phyloP scores from a whole-genome alignment of 2,888 invertebrate species.

The Oxycera nigricornis region DNA sequence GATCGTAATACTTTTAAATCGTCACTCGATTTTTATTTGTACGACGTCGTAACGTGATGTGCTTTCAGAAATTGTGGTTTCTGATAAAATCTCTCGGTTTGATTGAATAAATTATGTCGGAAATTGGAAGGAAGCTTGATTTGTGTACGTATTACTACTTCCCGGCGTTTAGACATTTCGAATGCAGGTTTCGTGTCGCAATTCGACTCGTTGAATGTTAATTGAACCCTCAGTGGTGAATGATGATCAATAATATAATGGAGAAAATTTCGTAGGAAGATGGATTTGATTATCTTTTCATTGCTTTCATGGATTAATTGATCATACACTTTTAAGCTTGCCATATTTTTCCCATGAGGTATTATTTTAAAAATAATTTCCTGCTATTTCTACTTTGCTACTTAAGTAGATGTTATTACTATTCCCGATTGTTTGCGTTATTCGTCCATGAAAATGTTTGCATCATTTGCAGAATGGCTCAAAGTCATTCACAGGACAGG shows the following conservation, averaged over 20 bases:
- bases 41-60: conserved; percentile 16
- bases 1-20: conserved; percentile 4
- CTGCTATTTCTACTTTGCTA: no score
- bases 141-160: conserved; percentile 1
- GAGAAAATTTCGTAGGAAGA: no score
- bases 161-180: conserved; percentile 15
- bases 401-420: no score
- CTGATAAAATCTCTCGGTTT: not conserved
- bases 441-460: no score
- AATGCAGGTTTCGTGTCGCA: not conserved
- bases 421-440: no score
- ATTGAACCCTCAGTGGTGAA: not conserved
- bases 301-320: no score
- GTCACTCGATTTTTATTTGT: conserved; percentile 10
- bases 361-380: no score
- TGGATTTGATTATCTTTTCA: no score
- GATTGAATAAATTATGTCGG: conserved; percentile 23
- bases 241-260: not conserved
- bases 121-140: conserved; percentile 15
- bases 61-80: not conserved
- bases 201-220: not conserved
- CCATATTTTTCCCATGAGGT: no score
- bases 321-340: no score
- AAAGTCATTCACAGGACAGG: no score
- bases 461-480: no score